Conservation (phyloP, 2,888 invertebrate species). For the Hesperia comma region DNA sequence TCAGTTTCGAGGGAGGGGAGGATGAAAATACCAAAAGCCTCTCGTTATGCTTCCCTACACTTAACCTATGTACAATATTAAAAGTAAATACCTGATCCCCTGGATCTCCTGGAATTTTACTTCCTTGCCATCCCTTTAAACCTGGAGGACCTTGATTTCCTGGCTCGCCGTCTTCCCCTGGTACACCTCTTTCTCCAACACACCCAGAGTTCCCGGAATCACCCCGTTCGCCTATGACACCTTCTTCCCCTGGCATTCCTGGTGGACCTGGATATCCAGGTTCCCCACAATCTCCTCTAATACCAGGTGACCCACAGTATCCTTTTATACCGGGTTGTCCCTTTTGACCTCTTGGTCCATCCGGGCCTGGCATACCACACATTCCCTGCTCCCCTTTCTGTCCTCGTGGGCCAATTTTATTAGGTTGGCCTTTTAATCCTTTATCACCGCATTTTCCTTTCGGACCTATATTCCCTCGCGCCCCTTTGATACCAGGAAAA, state of each 20-base stretch:
- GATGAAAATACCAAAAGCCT: no score
- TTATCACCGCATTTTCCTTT: conserved; percentile 93
- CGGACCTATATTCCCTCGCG: conserved; percentile 89
- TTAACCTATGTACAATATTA: background rate
- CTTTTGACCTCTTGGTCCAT: conserved; percentile 90
- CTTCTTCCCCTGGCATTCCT: conserved; percentile 86
- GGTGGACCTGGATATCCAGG: conserved; percentile 87
- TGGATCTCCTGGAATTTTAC: conserved; percentile 86
- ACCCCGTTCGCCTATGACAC: conserved; percentile 87
- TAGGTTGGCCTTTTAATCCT: conserved; percentile 89
- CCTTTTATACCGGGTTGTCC: conserved; percentile 90
- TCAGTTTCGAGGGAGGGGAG: no score
- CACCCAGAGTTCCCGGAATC: conserved; percentile 87
- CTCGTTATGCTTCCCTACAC: no score
- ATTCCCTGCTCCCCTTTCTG: conserved; percentile 88
- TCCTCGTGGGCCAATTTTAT: conserved; percentile 87
- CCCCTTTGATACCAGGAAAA: conserved; percentile 88
- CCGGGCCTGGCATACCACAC: conserved; percentile 89
- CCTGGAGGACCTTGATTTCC: conserved; percentile 93
- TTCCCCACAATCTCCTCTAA: conserved; percentile 86
- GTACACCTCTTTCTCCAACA: conserved; percentile 88
- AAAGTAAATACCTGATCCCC: conserved; percentile 85
- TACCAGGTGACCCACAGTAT: conserved; percentile 72
- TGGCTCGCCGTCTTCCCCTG: conserved; percentile 93
- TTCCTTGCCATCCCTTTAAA: conserved; percentile 89